Conservation (phyloP, 2,797 vertebrate genomes). For the Phataginus tricuspis region DNA sequence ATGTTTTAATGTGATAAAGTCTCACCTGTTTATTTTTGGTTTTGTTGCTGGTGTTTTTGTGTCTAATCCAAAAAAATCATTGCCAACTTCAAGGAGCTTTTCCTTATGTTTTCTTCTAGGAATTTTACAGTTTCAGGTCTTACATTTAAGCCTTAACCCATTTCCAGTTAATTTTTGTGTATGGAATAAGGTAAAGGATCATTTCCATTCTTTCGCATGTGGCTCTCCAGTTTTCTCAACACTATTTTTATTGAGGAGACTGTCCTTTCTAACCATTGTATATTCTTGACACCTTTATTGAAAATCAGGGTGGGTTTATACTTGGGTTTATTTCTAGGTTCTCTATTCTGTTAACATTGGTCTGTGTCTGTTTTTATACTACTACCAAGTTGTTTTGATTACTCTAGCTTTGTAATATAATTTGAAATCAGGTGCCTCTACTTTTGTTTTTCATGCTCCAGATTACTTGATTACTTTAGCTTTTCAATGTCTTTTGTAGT, state of each 20-base stretch:
- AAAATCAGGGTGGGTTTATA: background rate
- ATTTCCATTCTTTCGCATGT: background rate
- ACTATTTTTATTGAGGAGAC: background rate
- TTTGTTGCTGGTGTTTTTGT: background rate
- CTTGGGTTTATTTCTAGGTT: background rate
- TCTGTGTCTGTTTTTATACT: background rate
- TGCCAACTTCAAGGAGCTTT: background rate
- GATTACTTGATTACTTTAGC: background rate
- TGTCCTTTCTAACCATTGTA: background rate
- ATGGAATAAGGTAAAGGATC: background rate
- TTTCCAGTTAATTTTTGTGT: background rate
- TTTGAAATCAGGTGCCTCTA: background rate
- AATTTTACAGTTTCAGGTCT: background rate
- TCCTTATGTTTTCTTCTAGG: background rate
- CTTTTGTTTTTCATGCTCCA: slow-evolving; percentile 19
- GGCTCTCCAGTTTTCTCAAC: background rate
- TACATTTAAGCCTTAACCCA: background rate
- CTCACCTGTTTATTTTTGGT: background rate
- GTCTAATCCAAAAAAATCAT: background rate
- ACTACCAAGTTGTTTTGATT: background rate
- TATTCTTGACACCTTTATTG: background rate
- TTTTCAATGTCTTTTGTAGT: background rate
- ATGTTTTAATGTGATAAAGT: background rate
- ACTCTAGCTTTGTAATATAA: background rate
- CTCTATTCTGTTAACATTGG: background rate